Evolutionary conservation across 2,113 vertebrate species (phyloP).

Genomic region (Corythoichthys haematopterus): DNA sequence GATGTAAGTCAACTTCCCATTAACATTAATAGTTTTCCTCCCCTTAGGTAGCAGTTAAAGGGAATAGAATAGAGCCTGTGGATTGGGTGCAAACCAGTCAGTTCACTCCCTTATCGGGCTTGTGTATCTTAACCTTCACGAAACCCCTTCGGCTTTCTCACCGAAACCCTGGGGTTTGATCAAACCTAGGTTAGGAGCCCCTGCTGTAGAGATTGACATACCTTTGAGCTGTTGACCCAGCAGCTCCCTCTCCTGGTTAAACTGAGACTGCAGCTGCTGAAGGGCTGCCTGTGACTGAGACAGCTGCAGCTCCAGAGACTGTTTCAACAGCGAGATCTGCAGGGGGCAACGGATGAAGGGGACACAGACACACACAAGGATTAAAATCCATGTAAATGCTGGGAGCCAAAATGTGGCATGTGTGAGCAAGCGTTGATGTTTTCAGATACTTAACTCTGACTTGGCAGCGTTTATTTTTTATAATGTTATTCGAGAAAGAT

Average conservation of each 20-base stretch:
- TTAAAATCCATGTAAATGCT: neutral
- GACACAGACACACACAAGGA: neutral
- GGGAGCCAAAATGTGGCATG: neutral
- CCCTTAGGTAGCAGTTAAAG: no score
- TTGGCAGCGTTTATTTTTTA: conserved; percentile 82
- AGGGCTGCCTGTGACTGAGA: conserved; percentile 92
- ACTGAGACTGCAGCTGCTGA: conserved; percentile 93
- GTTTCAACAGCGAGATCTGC: conserved; percentile 94
- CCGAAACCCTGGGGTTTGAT: neutral
- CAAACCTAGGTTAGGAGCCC: neutral
- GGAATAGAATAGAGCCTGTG: no score
- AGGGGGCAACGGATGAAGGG: neutral
- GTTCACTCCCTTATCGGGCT: no score
- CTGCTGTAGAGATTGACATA: neutral
- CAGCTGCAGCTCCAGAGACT: conserved; percentile 96
- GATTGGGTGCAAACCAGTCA: no score
- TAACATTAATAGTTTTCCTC: no score
- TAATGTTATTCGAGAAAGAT: neutral
- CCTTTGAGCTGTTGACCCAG: conserved; percentile 89
- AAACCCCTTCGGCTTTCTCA: no score
- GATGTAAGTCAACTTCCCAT: no score
- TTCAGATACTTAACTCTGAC: conserved; percentile 74
- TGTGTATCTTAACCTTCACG: no score
- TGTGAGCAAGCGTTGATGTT: neutral
- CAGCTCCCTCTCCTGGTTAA: conserved; percentile 89